Evolutionary conservation across 2,113 vertebrate genomes (phyloP).

Genomic region (Corythornis madagascariensis): DNA sequence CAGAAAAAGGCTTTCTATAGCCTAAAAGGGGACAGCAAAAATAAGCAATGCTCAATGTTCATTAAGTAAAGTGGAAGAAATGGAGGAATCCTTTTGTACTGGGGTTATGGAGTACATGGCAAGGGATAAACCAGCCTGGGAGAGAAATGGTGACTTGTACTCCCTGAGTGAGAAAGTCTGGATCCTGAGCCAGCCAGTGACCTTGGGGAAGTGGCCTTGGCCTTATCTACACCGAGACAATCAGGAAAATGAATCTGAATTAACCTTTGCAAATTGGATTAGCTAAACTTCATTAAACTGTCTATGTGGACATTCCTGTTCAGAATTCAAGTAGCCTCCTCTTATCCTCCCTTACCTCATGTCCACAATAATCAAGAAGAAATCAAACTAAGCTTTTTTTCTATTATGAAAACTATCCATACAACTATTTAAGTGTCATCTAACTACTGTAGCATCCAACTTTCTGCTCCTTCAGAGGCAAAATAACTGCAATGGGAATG

Average conservation of each 20-base stretch:
- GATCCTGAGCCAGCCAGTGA: background rate
- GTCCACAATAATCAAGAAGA: background rate
- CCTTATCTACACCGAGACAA: slow-evolving; percentile 48
- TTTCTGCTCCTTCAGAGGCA: background rate
- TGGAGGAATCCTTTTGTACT: background rate
- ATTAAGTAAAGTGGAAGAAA: background rate
- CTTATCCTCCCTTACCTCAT: background rate
- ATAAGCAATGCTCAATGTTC: background rate
- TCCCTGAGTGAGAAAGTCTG: background rate
- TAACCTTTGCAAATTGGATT: slow-evolving; percentile 64
- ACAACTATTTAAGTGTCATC: background rate
- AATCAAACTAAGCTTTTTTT: background rate
- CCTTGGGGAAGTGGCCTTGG: slow-evolving; percentile 32
- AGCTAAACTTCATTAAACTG: slow-evolving; percentile 62
- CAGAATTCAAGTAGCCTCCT: slow-evolving; percentile 43
- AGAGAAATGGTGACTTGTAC: background rate
- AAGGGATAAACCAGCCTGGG: background rate
- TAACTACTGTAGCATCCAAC: background rate
- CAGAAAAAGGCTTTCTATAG: background rate
- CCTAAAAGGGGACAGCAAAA: background rate
- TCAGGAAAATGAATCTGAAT: slow-evolving; percentile 57
- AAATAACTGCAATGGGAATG: background rate
- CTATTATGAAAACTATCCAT: background rate
- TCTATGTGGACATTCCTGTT: slow-evolving; percentile 42
- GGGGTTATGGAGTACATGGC: background rate